These are phyloP conservation scores for Argyra leucocephala DNA, from an alignment of 2,888 invertebrate species.

Conservation along the genomic window DNA sequence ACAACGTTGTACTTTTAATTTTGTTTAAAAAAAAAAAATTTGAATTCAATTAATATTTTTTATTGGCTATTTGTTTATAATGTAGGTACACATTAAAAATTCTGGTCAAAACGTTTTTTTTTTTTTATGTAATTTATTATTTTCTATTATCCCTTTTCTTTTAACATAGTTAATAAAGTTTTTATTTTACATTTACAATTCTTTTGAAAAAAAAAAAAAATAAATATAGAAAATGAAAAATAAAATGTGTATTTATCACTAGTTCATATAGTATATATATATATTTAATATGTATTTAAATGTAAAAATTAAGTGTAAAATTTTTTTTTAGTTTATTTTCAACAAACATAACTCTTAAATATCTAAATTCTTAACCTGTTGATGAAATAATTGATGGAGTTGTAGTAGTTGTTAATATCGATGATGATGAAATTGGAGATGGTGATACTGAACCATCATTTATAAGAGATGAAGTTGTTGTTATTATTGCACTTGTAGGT, in stretches of 20 bases:
- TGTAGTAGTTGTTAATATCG: conserved; percentile 14
- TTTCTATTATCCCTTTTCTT: not conserved
- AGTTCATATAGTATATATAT: not conserved
- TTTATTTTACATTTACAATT: no score
- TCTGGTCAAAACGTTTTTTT: no score
- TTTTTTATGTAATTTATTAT: not conserved
- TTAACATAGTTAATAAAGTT: not conserved
- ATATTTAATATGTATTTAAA: not conserved
- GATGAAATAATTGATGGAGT: conserved; percentile 23
- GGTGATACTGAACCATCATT: conserved; percentile 17
- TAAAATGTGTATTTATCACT: conserved; percentile 3
- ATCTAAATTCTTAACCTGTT: not conserved
- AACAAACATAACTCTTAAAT: not conserved
- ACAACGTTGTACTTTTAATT: no score
- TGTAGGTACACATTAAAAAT: no score
- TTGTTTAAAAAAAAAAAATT: no score
- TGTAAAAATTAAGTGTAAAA: not conserved
- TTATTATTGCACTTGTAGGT: conserved; percentile 31
- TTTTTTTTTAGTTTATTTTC: not conserved
- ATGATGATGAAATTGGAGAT: conserved; percentile 18
- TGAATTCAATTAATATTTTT: no score
- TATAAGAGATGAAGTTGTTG: conserved; percentile 27
- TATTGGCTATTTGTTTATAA: no score
- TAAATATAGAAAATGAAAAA: not conserved
- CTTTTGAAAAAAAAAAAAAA: not conserved